Base-by-base conservation (phyloP, 1,140 invertebrate genomes). In the Homarus americanus region DNA sequence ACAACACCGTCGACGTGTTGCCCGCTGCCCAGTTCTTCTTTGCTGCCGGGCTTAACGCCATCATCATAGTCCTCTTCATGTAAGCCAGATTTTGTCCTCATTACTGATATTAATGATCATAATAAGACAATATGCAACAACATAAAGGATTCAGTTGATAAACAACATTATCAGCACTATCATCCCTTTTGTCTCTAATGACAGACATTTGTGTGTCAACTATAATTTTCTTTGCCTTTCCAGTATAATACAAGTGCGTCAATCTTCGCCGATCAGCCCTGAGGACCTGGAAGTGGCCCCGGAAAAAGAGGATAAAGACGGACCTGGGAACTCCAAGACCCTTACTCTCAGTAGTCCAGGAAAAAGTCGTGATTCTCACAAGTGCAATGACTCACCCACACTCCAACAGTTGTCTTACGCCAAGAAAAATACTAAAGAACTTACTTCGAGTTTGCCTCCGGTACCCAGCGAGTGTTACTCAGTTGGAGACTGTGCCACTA, bases 21-120 rank as follows among this genome's bases (percentile, higher is more conserved):
- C 91, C 91, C 20, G 82, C 87, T 0, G 91, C 91, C 0, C 91
- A 92, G 87, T 92, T 92, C 87, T 90, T 90, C 86, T 85, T 92
- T 28, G 91, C 66, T 1, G 91, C 87, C 12, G 44, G 58, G 7
- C 66, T 92, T 76, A 90, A 90, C 76, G 44, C 82, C n/a, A 20
- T 82, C 40, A 92, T 92, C 36, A 87, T 85, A 38, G 1, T 90
- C 15, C 32, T 78, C 9, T 92, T 90, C 76, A 34, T 90, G 91
- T 92, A 66, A 92, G 91, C 24, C 53, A 15, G 76, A 82, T 63
- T 10, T 10, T 32, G 12, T 40, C 41, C n/a, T 34, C 9, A 12
- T 28, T n/a, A n/a, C n/a, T 5, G 63, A 12, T 32, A 4, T 17
- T 28, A 20, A 28, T 24, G 20, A 78, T 20, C 20, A 15, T 32